Conservation (phyloP, 2,113 vertebrate species). For the Melospiza georgiana region DNA sequence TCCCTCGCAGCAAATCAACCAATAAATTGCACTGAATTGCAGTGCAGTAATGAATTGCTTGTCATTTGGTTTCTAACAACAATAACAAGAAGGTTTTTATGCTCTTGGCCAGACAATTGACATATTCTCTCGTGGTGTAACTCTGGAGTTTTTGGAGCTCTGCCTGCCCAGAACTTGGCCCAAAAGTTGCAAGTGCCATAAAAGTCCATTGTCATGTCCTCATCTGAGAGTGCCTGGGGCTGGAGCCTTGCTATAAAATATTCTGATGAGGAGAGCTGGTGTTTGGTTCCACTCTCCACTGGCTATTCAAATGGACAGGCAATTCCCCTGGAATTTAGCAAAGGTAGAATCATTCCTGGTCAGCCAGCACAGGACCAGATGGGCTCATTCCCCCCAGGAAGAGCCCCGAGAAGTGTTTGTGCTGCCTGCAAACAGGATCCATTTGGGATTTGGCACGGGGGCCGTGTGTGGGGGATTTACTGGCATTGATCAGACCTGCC, state of each 20-base stretch:
- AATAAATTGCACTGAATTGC: conserved; percentile 63
- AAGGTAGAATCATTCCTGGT: not conserved
- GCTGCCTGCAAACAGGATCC: not conserved
- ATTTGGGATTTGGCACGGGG: not conserved
- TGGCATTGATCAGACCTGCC: not conserved
- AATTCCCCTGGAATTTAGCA: not conserved
- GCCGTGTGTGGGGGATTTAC: fast-evolving
- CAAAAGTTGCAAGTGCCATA: not conserved
- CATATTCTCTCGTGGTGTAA: not conserved
- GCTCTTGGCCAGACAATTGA: conserved; percentile 48
- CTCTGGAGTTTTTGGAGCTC: conserved; percentile 35
- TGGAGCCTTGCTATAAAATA: not conserved
- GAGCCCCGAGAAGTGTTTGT: not conserved
- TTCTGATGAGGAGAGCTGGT: not conserved
- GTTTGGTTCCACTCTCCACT: not conserved
- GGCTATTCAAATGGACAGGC: not conserved
- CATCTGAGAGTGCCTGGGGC: not conserved
- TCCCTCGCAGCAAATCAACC: conserved; percentile 63
- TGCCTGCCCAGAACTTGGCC: conserved; percentile 9
- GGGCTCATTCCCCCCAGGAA: not conserved
- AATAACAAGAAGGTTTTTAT: not conserved
- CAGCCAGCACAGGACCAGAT: not conserved
- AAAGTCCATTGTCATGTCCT: not conserved
- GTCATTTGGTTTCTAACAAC: conserved; percentile 44
- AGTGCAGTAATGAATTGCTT: conserved; percentile 56